Evolutionary conservation across 2,797 vertebrate genomes (phyloP), one percentile per base, ranked within the genome.

Genomic region (Pachyuromys duprasi): DNA sequence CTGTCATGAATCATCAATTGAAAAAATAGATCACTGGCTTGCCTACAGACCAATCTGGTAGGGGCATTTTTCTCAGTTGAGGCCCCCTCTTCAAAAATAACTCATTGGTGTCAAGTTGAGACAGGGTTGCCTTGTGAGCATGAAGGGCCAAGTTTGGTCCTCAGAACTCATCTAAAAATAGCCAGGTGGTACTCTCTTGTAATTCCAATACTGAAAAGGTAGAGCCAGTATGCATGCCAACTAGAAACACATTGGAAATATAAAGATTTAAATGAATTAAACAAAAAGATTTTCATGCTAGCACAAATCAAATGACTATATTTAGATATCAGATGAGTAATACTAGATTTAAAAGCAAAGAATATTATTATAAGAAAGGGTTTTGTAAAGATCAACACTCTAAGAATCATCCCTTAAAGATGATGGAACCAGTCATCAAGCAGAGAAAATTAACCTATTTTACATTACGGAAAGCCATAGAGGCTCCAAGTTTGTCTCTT

Each of bases 301-400:
- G 84, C 36, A 70, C 33, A 84, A 91, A 90, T 39, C 39, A 57
- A 45, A 70, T 80, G 20, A 91, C 63, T 1, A 31, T 84, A 60
- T 86, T 94, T 78, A 53, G 67, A 76, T 88, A 90, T 75, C 8
- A 67, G 69, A 63, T 17, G 62, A 69, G 82, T 5, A 84, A 88
- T 60, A 81, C 20, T 15, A 13, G 18, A 42, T 55, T 75, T 82
- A 70, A 78, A 33, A 88, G 17, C 22, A 80, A 94, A 90, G 18
- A 84, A 63, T 94, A 72, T 94, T 88, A 76, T 11, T 8, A 14
- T 81, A 65, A 95, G 42, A 81, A 26, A 90, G 42, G 26, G 8
- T 84, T 92, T 49, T 20, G 15, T 49, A 78, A 78, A 74, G 45
- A 74, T 72, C 18, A 33, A 53, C 39, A 45, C 28, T 45, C 26